These are phyloP conservation scores for Trachymyrmex septentrionalis DNA, from an alignment of 1,140 invertebrate genomes.

Conservation along the genomic window DNA sequence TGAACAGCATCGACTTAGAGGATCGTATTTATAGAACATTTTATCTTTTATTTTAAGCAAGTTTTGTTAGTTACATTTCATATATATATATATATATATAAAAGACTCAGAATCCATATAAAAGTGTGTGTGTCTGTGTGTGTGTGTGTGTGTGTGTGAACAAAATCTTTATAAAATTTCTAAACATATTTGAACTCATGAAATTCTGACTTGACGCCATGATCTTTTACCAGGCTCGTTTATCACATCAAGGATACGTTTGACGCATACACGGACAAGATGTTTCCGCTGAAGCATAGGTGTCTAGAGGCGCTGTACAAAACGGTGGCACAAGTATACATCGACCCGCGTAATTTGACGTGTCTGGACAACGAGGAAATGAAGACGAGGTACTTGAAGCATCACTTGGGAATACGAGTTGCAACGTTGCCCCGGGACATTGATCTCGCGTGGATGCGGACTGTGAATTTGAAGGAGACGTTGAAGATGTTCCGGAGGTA, in stretches of 20 bases:
- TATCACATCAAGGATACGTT: constrained; percentile 76
- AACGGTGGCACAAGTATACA: constrained; percentile 77
- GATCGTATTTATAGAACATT: too few species aligned
- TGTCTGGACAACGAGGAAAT: constrained; percentile 38
- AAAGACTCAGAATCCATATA: too few species aligned
- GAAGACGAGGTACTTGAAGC: constrained; percentile 72
- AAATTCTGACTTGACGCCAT: neutral
- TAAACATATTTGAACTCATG: neutral
- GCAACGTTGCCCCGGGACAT: constrained; percentile 75
- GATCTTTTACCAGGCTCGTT: constrained; percentile 60
- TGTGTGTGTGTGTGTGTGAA: too few species aligned
- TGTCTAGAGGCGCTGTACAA: constrained; percentile 77
- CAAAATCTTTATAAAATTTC: neutral
- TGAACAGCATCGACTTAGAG: too few species aligned
- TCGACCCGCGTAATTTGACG: constrained; percentile 78
- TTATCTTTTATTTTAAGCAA: too few species aligned
- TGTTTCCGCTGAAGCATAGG: constrained; percentile 77
- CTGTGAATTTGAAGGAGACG: constrained; percentile 50
- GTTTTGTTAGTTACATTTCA: too few species aligned
- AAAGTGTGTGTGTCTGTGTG: too few species aligned
- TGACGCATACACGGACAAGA: constrained; percentile 69
- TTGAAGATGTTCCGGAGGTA: constrained; percentile 72
- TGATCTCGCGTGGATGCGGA: constrained; percentile 79
- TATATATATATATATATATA: too few species aligned
- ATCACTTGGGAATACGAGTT: constrained; percentile 76